Evolutionary conservation across 2,888 invertebrate genomes (phyloP), one percentile per base, ranked within the genome.

Genomic region (Cantharis lateralis): DNA sequence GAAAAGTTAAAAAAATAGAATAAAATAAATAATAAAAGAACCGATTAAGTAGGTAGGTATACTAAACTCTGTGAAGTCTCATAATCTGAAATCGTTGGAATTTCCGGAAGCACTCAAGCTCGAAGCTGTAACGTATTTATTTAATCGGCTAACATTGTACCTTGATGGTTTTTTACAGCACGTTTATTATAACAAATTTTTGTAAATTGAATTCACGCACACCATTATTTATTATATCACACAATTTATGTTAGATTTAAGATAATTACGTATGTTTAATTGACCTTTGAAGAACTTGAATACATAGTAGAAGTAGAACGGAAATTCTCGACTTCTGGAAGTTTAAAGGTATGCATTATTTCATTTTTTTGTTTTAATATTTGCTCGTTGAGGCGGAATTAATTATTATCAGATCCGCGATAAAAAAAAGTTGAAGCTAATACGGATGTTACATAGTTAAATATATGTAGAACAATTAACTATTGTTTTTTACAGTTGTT

Each of bases 101-200:
- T 82, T 82, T 82, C 82, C 82, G 81, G 82, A 81, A 70, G 26
- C 69, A 72, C 63, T 69, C 72, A 76, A 64, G 69, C 70, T 72
- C 69, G 72, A 76, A 76, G 26, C 28, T 69, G 28, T 69, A 69
- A 62, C 11, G 69, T 68, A 73, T 69, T 69, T 69, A 73, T 69
- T 66, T 66, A 24, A 66, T 66, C 20, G 72, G 28, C 13, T 68
- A 68, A 64, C 24, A 68, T 24, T 68, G 13, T 72, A 68, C 64
- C 20, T 66, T 18, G 63, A 64, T 62, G 15, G n/a, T 63, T 15
- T 63, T 71, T 63, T 63, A 20, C n/a, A 48, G 0, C 20, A 64
- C 10, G 13, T 26, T 48, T 64, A 66, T 18, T 66, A 66, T 11
- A 66, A 66, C 18, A 66, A 66, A 63, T 48, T 48, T 48, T 48